A percentile compares a stretch with the other conserved stretches of the same genome.
Conservation (phyloP, 2,113 vertebrate genomes). For the Eulemur macaco region DNA sequence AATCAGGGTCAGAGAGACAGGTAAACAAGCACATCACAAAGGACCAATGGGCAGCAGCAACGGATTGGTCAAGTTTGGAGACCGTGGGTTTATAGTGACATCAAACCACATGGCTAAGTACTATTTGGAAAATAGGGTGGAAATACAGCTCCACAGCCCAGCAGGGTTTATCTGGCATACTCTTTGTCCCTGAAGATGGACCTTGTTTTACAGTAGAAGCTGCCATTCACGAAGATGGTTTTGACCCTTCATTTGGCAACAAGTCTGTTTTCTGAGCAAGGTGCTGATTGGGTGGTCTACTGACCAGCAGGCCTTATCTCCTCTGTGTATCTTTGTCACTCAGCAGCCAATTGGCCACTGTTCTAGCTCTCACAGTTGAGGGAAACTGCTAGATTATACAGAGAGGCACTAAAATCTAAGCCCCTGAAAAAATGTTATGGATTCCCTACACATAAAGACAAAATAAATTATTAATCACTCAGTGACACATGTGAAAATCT, state of each 20-base stretch:
- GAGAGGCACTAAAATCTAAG: not conserved
- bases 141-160: not conserved
- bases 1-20: not conserved
- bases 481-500: not conserved
- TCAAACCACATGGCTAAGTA: not conserved
- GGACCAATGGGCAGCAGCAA: not conserved
- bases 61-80: not conserved
- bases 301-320: not conserved
- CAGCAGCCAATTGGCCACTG: not conserved
- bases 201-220: not conserved
- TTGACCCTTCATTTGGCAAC: not conserved
- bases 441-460: not conserved
- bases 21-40: not conserved
- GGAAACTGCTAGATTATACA: not conserved
- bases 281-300: not conserved
- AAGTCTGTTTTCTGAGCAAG: not conserved
- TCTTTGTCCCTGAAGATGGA: not conserved
- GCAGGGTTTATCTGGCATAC: not conserved
- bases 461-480: not conserved
- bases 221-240: not conserved
- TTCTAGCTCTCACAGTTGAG: not conserved
- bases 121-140: not conserved
- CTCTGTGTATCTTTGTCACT: not conserved
- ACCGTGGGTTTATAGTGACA: not conserved
- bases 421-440: not conserved